Conservation (phyloP, 2,888 invertebrate genomes). For the Rosalia funebris region DNA sequence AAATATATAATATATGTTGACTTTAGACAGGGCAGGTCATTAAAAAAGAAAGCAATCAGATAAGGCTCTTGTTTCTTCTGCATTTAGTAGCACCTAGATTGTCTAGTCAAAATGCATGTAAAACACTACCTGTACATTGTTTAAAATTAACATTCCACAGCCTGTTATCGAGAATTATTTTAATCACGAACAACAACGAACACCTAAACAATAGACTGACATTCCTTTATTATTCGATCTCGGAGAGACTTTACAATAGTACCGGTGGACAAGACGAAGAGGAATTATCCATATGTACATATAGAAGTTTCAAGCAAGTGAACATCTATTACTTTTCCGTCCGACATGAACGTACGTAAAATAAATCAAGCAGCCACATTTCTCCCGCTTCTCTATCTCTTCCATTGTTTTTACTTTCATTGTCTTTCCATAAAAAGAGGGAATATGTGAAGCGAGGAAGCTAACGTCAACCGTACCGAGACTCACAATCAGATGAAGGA, state of each 20-base stretch:
- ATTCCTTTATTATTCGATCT: background rate
- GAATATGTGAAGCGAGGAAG: slow-evolving; percentile 29
- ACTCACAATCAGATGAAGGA: slow-evolving; percentile 20
- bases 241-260: background rate
- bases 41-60: too few relatives aligned
- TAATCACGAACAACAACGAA: background rate
- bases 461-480: slow-evolving; percentile 13
- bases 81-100: too few relatives aligned
- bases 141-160: too few relatives aligned
- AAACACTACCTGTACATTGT: too few relatives aligned
- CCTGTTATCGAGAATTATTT: background rate
- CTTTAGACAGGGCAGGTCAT: too few relatives aligned
- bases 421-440: slow-evolving; percentile 32
- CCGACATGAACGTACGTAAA: background rate
- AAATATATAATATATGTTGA: too few relatives aligned
- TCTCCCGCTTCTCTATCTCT: background rate
- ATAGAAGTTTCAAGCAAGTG: background rate
- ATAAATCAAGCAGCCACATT: background rate
- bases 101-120: too few relatives aligned
- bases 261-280: too few relatives aligned
- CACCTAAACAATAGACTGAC: background rate
- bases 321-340: background rate
- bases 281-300: background rate
- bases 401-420: slow-evolving; percentile 35
- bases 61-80: too few relatives aligned